Conservation (phyloP, 1,140 invertebrate genomes). For the Tetramorium simillimum region DNA sequence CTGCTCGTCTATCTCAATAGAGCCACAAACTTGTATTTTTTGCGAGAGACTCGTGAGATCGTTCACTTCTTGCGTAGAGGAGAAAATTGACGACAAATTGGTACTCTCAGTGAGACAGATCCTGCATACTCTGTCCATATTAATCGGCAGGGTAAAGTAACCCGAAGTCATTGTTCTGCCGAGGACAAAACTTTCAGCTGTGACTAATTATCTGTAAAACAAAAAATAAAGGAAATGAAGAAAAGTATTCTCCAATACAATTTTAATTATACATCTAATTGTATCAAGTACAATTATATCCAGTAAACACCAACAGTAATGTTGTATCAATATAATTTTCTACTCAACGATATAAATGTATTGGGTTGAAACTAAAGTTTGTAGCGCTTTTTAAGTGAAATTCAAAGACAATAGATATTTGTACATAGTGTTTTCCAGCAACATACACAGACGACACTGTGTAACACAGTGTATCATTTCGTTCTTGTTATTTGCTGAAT, state of each 20-base stretch:
- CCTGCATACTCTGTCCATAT: slow-evolving; percentile 82
- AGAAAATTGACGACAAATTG: slow-evolving; percentile 81
- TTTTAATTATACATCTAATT: not conserved
- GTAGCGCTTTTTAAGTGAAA: too few species aligned
- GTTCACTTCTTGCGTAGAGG: slow-evolving; percentile 73
- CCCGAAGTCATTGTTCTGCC: slow-evolving; percentile 75
- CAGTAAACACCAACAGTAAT: too few species aligned
- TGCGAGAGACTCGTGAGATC: slow-evolving; percentile 76
- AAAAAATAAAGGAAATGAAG: not conserved
- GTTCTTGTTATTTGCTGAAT: too few species aligned
- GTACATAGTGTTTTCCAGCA: too few species aligned
- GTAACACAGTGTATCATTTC: too few species aligned
- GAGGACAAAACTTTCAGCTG: not conserved
- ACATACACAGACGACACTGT: too few species aligned
- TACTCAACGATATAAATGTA: too few species aligned
- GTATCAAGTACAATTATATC: not conserved
- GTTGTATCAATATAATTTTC: too few species aligned
- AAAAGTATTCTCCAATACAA: not conserved
- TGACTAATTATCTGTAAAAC: slow-evolving; percentile 51
- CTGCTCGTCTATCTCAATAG: slow-evolving; percentile 81
- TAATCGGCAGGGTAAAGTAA: slow-evolving; percentile 79
- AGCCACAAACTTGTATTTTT: slow-evolving; percentile 82
- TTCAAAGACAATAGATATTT: too few species aligned
- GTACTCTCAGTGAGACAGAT: slow-evolving; percentile 81
- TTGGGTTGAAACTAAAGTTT: too few species aligned